Evolutionary conservation across 2,113 vertebrate genomes (phyloP).

Genomic region (Pyxicephalus adspersus): DNA sequence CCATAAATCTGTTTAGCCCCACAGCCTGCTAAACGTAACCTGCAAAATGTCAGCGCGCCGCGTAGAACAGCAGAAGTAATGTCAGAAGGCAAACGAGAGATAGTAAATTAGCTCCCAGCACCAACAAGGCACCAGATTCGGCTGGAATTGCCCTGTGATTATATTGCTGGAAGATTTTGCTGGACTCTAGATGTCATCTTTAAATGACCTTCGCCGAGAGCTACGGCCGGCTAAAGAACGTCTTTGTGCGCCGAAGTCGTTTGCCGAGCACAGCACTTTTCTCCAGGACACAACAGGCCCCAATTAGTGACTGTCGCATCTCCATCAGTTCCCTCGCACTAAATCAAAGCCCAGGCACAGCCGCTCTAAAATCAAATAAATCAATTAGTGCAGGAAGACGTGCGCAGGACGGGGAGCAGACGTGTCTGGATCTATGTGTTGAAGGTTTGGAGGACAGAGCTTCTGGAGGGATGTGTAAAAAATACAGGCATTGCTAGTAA

Average conservation of each 20-base stretch:
- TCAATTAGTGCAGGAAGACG: constrained; percentile 48
- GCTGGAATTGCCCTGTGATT: not conserved
- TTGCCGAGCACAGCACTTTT: constrained; percentile 52
- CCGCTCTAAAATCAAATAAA: constrained; percentile 41
- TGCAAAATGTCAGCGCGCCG: not conserved
- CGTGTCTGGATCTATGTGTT: constrained; percentile 38
- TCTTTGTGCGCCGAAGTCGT: constrained; percentile 4
- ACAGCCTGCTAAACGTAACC: constrained; percentile 8
- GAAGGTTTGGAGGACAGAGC: not conserved
- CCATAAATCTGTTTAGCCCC: constrained; percentile 14
- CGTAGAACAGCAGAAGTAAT: constrained; percentile 19
- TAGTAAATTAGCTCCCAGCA: constrained; percentile 23
- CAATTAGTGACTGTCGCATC: constrained; percentile 54
- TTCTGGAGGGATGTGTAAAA: not conserved
- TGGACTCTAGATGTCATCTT: not conserved
- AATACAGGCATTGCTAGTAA: too few relatives aligned
- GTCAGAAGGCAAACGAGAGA: constrained; percentile 8
- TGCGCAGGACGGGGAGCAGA: constrained; percentile 14
- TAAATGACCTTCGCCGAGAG: constrained; percentile 49
- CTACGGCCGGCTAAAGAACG: not conserved
- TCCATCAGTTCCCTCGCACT: constrained; percentile 34
- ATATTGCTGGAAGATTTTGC: constrained; percentile 27
- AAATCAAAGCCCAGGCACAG: constrained; percentile 47
- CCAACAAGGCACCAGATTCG: constrained; percentile 12
- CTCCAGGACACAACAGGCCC: constrained; percentile 51